Evolutionary conservation across 2,888 invertebrate species (phyloP), one percentile per base, ranked within the genome.

Genomic region (Panzeria rudis): DNA sequence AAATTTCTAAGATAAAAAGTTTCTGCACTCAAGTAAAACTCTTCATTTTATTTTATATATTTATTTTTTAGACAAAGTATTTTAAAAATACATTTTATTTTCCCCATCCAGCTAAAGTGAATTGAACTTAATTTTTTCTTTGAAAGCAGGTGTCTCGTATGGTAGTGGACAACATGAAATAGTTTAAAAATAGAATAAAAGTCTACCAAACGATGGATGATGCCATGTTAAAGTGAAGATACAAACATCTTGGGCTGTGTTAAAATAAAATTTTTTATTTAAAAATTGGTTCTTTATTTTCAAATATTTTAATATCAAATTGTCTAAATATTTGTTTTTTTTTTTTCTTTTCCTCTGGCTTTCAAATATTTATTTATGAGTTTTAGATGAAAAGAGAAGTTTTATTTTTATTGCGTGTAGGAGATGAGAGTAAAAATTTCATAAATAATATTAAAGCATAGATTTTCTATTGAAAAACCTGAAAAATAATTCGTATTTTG

Each of bases 111-210:
- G 38, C 38, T 11, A 38, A 38, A 38, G 38, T 38, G 17, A 47
- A 47, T 17, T 17, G 1, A 4, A 47, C 17, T 54, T 15, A 5
- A 25, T 13, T 25, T 54, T 54, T 15, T 25, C 0, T 8, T 25
- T 35, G 11, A 35, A 32, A 47, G 32, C 59, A 59, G 59, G 44
- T 59, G 44, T 59, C 44, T 20, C n/a, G 8, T 47, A 0, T 32
- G 17, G 11, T 35, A 4, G 8, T n/a, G 17, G 32, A 72, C 32
- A 72, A 59, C 44, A 20, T 44, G 29, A 72, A 72, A 72, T 20
- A 32, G 15, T 59, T 71, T 56, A 20, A 15, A 59, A 56, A 41
- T 41, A 54, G 5, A 56, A 25, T 56, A 17, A 25, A 41, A 54
- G 8, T 56, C 29, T 44, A 13, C 17, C 29, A n/a, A 17, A 47